Base-by-base conservation (phyloP, 2,113 vertebrate species). In the Danio rerio region DNA sequence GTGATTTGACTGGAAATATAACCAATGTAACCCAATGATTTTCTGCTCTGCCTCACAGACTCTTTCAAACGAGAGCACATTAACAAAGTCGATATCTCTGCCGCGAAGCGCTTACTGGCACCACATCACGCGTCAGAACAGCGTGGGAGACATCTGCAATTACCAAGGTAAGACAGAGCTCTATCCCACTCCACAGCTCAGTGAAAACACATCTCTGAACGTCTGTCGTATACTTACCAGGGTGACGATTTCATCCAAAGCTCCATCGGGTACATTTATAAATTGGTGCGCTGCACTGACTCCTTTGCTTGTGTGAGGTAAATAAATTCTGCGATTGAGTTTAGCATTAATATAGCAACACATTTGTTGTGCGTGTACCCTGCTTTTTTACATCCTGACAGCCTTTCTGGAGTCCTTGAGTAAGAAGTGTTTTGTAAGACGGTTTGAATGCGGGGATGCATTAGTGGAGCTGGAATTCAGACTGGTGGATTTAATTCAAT, bases 51-150 rank as follows among this genome's bases (percentile, higher is more conserved):
- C 74, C 94, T 70, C 94, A 82, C 90, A 99, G 97, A 95, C 96
- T 88, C 95, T 97, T 91, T 96, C 96, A 83, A 96, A 94, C 83
- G 96, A 98, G 88, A 96, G 94, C 93, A 94, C 93, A 16, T 92
- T 98, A 89, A 96, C 95, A 86, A 98, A 98, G 91, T 98, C 98
- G 15, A 96, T 98, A 89, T 98, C 98, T 56, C 95, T 99, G 83
- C 98, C 97, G 75, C 96, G 98, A 8, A 99, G 98, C 16, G 97
- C 96, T 0, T 99, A 99, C 89, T 99, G 97, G 97, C 98, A 99
- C 87, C 97, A 99, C 86, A 99, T 99, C 91, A 99, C 96, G 2
- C 95, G 96, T 80, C 98, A 99, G 92, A 97, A 94, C 94, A 99
- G 98, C 68, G 93, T 97, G 82, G 97, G 97, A 88, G 96, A 99